A percentile compares a stretch with the other conserved stretches of the same genome.
These are phyloP conservation scores for Rhadinocentrus ornatus DNA, from an alignment of 2,797 vertebrate species.

Conservation along the genomic window DNA sequence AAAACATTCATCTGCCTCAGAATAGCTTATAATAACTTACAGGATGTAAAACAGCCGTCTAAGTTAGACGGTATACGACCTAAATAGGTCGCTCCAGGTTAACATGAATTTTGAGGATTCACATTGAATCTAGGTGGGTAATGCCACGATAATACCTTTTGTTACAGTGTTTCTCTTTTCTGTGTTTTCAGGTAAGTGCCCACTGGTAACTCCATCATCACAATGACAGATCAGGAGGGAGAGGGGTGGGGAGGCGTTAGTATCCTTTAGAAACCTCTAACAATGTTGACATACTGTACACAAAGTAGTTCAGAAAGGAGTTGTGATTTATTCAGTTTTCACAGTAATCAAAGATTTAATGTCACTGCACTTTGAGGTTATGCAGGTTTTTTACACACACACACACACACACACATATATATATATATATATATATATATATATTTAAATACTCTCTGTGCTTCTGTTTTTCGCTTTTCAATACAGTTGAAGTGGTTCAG, in stretches of 20 bases:
- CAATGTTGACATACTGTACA: neutral
- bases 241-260: conserved; percentile 77
- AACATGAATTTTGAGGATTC: neutral
- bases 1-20: neutral
- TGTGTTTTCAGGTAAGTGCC: conserved; percentile 72
- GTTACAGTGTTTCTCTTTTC: conserved; percentile 11
- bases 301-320: neutral
- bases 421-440: too few relatives aligned
- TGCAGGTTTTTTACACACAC: neutral
- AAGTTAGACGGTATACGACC: neutral
- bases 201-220: conserved; percentile 49
- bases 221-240: conserved; percentile 75
- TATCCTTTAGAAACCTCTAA: conserved; percentile 70
- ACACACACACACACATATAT: too few relatives aligned
- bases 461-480: conserved; percentile 60
- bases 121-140: neutral
- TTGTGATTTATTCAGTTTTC: neutral
- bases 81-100: neutral
- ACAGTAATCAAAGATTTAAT: neutral
- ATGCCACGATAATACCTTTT: neutral
- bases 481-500: conserved; percentile 45
- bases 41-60: neutral
- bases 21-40: neutral
- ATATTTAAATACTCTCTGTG: conserved; percentile 12
- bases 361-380: neutral